Evolutionary conservation across 2,113 vertebrate genomes (phyloP).

Genomic region (Melospiza melodia): DNA sequence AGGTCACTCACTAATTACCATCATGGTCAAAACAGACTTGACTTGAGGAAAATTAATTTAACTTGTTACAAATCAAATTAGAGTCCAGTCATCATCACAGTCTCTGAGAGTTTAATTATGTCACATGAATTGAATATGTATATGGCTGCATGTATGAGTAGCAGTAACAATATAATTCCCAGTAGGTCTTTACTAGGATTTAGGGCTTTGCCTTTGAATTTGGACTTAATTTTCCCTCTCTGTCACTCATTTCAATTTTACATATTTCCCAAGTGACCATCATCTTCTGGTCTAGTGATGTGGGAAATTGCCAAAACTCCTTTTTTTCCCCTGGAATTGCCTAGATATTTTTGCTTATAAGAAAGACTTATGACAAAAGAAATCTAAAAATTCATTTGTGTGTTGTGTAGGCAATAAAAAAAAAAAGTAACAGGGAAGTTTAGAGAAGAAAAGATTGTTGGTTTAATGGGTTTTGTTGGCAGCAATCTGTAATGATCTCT

Average conservation of each 20-base stretch:
- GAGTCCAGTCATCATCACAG: neutral
- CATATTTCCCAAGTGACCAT: neutral
- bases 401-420: neutral
- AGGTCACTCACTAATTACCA: neutral
- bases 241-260: neutral
- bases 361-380: neutral
- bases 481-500: neutral
- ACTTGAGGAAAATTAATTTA: neutral
- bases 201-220: neutral
- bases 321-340: neutral
- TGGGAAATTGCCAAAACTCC: neutral
- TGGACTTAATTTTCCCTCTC: neutral
- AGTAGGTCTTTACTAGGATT: neutral
- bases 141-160: neutral
- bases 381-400: neutral
- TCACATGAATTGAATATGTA: neutral
- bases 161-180: neutral
- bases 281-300: neutral
- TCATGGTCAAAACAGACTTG: neutral
- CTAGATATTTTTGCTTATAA: neutral
- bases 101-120: neutral
- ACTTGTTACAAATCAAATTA: neutral
- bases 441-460: neutral
- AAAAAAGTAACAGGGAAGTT: neutral
- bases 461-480: neutral